Percentiles rank a stretch among this genome's conserved stretches.
These are phyloP conservation scores for Thamnophis elegans DNA, from an alignment of 2,797 vertebrate genomes.

Conservation along the genomic window DNA sequence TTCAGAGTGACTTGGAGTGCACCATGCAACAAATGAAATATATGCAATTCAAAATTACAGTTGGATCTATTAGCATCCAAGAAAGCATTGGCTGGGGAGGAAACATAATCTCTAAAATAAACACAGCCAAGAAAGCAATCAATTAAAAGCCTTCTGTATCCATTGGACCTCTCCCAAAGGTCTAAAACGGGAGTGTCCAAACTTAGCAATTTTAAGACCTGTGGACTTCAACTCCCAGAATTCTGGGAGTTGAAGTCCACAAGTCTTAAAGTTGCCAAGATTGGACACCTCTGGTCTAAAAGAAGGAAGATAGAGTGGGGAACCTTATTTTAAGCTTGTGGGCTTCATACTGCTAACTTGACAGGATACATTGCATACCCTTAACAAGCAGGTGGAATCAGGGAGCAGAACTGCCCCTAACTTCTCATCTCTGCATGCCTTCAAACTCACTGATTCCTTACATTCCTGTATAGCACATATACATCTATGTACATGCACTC, in stretches of 20 bases:
- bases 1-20: background rate
- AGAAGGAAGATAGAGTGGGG: background rate
- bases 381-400: background rate
- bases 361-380: background rate
- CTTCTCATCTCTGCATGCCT: background rate
- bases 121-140: background rate
- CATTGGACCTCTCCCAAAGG: background rate
- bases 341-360: background rate
- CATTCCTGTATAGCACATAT: background rate
- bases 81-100: background rate
- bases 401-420: background rate
- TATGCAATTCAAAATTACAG: background rate
- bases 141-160: slow-evolving; percentile 1
- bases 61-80: background rate
- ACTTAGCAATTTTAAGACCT: too few relatives aligned
- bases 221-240: too few relatives aligned
- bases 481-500: background rate
- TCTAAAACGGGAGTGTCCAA: background rate
- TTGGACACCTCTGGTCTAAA: background rate
- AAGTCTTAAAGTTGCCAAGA: too few relatives aligned
- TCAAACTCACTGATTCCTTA: background rate
- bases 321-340: background rate
- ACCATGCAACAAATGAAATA: background rate
- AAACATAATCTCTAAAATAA: background rate
- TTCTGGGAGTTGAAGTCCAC: too few relatives aligned